A percentile compares a stretch with the other conserved stretches of the same genome.
These are phyloP conservation scores for Drosophila kepulauana DNA, from an alignment of 1,140 invertebrate species.

Conservation along the genomic window DNA sequence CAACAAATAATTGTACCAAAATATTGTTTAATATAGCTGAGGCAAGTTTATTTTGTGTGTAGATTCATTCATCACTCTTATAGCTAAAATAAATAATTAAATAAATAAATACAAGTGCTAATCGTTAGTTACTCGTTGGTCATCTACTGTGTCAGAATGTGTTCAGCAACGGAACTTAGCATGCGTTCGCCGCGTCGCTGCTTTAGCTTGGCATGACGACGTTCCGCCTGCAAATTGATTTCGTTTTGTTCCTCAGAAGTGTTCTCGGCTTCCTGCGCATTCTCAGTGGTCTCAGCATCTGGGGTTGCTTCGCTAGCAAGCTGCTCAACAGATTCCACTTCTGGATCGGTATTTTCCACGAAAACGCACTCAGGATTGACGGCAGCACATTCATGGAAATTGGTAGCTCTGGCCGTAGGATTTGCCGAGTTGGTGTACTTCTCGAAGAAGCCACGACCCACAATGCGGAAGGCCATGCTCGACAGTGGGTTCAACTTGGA, in stretches of 20 bases:
- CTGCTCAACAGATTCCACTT: not conserved
- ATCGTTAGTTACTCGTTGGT: not conserved
- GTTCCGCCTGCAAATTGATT: constrained; percentile 64
- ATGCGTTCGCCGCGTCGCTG: constrained; percentile 61
- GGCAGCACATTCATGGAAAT: constrained; percentile 67
- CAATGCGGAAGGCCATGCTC: constrained; percentile 82
- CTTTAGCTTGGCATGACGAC: constrained; percentile 56
- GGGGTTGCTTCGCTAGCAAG: not conserved
- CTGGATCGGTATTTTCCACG: constrained; percentile 61
- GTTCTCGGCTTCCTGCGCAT: constrained; percentile 18
- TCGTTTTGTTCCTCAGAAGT: constrained; percentile 63
- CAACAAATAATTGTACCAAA: constrained; percentile 6
- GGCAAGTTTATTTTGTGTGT: constrained; percentile 77
- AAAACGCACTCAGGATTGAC: constrained; percentile 79
- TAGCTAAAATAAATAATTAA: constrained; percentile 83
- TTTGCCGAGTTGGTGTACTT: constrained; percentile 77
- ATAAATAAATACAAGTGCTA: constrained; percentile 47
- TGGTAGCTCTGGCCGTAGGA: constrained; percentile 58
- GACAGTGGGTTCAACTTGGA: constrained; percentile 75
- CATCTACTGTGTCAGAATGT: constrained; percentile 64
- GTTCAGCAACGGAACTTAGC: constrained; percentile 64
- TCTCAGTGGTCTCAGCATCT: constrained; percentile 6
- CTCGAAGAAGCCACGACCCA: constrained; percentile 78
- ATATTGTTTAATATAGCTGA: constrained; percentile 57
- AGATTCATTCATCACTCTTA: constrained; percentile 69